Base-by-base conservation (phyloP, 2,888 invertebrate species). In the Pseudococcus viburni region DNA sequence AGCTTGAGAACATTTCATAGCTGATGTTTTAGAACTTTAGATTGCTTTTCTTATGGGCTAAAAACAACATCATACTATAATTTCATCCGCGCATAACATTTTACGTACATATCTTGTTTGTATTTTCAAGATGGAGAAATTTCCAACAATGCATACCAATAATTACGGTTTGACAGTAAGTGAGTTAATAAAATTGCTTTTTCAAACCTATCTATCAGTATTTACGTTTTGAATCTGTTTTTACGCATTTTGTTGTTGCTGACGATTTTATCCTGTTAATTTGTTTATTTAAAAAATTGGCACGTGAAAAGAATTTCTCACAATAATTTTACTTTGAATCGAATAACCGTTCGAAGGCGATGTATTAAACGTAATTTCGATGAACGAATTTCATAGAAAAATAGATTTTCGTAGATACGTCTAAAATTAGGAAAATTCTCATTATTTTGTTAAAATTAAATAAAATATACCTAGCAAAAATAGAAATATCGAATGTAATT, bases 181-280 rank as follows among this genome's bases (percentile, higher is more conserved):
- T 59, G 59, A 19, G 59, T 59, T 59, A 59, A 59, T 59, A 59
- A 59, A 59, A 59, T 19, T 59, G n/a, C 59, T n/a, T 59, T 9
- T 59, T 6, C 7, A 59, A 59, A 59, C 19, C n/a, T n/a, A 59
- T 15, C 55, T 17, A 17, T 55, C 11, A 0, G 15, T 55, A 55
- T 55, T 55, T 55, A 55, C 55, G 15, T 55, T 55, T 55, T 55
- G 55, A 55, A 55, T 55, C 55, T 55, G 55, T 55, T 55, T 59
- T 59, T 59, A 59, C 59, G 19, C 59, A 19, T 59, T 59, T 59
- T 59, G 19, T 59, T 19, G 59, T 59, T 59, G 6, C 59, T n/a
- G 19, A 19, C 59, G 59, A 59, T 59, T 59, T 9, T 59, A 19
- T 59, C 19, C 9, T n/a, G 59, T 19, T 59, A 59, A 2, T 6